Evolutionary conservation across 2,888 invertebrate species (phyloP).

Genomic region (Morpho helenor): DNA sequence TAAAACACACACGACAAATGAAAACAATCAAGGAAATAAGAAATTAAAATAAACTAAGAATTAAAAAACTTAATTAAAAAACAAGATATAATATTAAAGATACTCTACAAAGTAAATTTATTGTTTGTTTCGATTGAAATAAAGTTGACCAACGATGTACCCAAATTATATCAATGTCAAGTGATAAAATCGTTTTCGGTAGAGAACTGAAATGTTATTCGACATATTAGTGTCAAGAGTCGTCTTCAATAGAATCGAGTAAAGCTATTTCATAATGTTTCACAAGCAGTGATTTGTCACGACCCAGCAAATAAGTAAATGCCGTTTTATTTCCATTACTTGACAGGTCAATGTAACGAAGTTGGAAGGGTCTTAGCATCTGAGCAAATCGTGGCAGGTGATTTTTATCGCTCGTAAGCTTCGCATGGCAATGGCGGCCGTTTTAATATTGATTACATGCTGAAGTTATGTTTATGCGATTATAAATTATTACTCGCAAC

Average conservation of each 20-base stretch:
- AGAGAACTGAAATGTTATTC: conserved; percentile 19
- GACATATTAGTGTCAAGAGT: conserved; percentile 34
- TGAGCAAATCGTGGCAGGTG: conserved; percentile 6
- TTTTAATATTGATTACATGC: background rate
- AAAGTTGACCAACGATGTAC: no score
- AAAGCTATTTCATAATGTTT: conserved; percentile 19
- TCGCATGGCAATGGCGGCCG: conserved; percentile 1
- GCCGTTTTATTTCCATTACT: conserved; percentile 19
- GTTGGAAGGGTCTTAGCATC: conserved; percentile 15
- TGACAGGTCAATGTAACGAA: conserved; percentile 24
- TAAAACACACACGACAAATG: no score
- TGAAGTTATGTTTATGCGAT: background rate
- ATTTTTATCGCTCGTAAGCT: conserved; percentile 15
- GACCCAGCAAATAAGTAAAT: conserved; percentile 28
- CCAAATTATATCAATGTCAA: background rate
- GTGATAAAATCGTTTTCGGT: conserved; percentile 25
- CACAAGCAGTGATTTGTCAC: conserved; percentile 28
- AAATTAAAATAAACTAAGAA: no score
- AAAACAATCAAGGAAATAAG: no score
- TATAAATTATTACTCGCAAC: no score
- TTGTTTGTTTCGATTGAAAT: no score
- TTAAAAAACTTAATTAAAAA: no score
- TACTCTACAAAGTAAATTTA: no score
- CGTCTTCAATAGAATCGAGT: conserved; percentile 24
- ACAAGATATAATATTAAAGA: no score